A percentile compares a stretch with the other conserved stretches of the same genome.
These are phyloP conservation scores for Oligia strigilis DNA, from an alignment of 2,888 invertebrate species.

Conservation along the genomic window DNA sequence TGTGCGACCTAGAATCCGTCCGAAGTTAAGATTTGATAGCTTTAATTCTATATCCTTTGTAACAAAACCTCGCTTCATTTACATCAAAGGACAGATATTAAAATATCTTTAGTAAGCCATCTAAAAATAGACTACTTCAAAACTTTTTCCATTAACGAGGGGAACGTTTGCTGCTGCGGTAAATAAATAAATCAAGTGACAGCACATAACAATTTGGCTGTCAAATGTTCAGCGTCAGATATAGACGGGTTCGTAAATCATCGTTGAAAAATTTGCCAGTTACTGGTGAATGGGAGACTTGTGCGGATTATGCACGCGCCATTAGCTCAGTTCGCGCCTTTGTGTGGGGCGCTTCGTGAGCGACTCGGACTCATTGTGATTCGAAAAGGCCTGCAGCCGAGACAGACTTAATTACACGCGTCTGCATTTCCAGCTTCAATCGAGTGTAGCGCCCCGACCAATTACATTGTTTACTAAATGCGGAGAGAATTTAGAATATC, in stretches of 20 bases:
- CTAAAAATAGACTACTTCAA: constrained; percentile 48
- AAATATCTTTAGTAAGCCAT: constrained; percentile 33
- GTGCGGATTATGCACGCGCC: constrained; percentile 84
- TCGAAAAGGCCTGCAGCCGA: constrained; percentile 75
- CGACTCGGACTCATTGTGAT: constrained; percentile 80
- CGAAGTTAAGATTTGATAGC: constrained; percentile 39
- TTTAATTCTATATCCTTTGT: constrained; percentile 42
- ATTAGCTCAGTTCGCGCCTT: constrained; percentile 83
- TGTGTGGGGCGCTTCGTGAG: constrained; percentile 74
- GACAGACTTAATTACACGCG: constrained; percentile 76
- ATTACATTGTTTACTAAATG: constrained; percentile 63
- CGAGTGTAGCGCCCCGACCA: constrained; percentile 61
- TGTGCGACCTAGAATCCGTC: constrained; percentile 47
- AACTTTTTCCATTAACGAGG: constrained; percentile 60
- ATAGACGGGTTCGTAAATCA: constrained; percentile 69
- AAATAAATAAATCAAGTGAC: constrained; percentile 64
- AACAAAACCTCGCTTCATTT: constrained; percentile 38
- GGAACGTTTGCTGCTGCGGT: constrained; percentile 34
- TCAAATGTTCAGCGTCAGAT: constrained; percentile 65
- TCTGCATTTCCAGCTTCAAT: constrained; percentile 70
- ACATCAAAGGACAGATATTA: constrained; percentile 40
- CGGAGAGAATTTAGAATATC: constrained; percentile 49
- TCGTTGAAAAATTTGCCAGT: constrained; percentile 83
- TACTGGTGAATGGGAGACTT: constrained; percentile 82
- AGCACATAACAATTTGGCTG: constrained; percentile 64